These are phyloP conservation scores for Hemicentrotus pulcherrimus DNA, from an alignment of 35 echinoderm and acorn worm species.

Conservation along the genomic window DNA sequence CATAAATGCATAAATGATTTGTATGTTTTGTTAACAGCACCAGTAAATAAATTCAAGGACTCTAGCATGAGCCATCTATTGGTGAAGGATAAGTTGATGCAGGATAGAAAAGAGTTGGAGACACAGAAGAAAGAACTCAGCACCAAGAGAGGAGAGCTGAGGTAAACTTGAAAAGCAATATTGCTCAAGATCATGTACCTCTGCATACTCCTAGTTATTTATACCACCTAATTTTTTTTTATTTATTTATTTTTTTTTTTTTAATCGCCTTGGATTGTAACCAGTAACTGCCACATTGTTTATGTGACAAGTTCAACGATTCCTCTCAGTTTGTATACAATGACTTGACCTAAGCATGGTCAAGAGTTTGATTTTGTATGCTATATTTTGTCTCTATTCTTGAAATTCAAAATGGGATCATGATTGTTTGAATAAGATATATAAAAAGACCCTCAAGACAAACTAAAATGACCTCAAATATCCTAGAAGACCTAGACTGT, in stretches of 20 bases:
- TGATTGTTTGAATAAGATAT: no score
- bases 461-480: no score
- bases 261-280: neutral
- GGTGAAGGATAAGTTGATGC: constrained; percentile 38
- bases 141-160: neutral
- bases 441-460: no score
- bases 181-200: neutral
- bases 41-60: constrained; percentile 28
- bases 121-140: neutral
- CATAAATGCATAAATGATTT: no score
- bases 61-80: constrained; percentile 32
- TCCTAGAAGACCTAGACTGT: neutral
- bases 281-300: neutral
- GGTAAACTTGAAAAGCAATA: neutral
- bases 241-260: no score
- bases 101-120: constrained; percentile 42
- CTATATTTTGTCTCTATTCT: no score
- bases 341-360: no score
- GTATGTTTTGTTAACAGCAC: neutral
- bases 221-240: no score
- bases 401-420: no score
- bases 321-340: no score
- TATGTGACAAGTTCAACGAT: neutral
- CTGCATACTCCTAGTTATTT: neutral
- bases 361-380: no score